A percentile compares a stretch with the other conserved stretches of the same genome.
phyloP scores from a whole-genome alignment of 2,797 vertebrate genomes.

The Cyprinella venusta region DNA sequence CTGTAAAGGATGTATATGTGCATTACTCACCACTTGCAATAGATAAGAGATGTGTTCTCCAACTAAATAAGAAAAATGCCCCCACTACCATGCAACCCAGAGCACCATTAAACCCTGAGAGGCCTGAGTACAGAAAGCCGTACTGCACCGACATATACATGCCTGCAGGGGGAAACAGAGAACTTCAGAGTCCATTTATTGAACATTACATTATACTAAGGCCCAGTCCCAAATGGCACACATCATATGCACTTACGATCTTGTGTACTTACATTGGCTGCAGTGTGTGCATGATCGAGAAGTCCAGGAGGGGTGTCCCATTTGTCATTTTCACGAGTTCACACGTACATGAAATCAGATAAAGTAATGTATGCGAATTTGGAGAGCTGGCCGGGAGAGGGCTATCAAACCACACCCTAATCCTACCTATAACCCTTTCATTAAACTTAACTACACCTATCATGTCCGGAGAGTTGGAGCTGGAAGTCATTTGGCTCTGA shows the following conservation, averaged over 20 bases:
- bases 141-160: conserved; percentile 73
- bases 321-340: too few relatives aligned
- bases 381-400: too few relatives aligned
- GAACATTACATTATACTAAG: neutral
- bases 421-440: too few relatives aligned
- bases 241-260: neutral
- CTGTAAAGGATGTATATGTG: neutral
- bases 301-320: too few relatives aligned
- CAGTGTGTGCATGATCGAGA: too few relatives aligned
- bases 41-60: conserved; percentile 75
- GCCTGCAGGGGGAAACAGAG: conserved; percentile 63
- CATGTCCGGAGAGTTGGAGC: too few relatives aligned
- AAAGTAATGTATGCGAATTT: too few relatives aligned
- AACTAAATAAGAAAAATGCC: conserved; percentile 75
- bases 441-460: too few relatives aligned
- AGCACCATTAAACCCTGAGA: conserved; percentile 77
- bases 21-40: conserved; percentile 71
- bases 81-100: conserved; percentile 78
- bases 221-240: neutral
- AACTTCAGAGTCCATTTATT: neutral
- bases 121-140: conserved; percentile 71
- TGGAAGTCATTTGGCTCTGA: too few relatives aligned
- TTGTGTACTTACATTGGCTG: too few relatives aligned
- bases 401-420: too few relatives aligned
- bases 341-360: too few relatives aligned